Percentiles rank a stretch among this genome's conserved stretches.
These are phyloP conservation scores for Mormyrus hasselquistii DNA, from an alignment of 2,797 vertebrate species.

Conservation along the genomic window DNA sequence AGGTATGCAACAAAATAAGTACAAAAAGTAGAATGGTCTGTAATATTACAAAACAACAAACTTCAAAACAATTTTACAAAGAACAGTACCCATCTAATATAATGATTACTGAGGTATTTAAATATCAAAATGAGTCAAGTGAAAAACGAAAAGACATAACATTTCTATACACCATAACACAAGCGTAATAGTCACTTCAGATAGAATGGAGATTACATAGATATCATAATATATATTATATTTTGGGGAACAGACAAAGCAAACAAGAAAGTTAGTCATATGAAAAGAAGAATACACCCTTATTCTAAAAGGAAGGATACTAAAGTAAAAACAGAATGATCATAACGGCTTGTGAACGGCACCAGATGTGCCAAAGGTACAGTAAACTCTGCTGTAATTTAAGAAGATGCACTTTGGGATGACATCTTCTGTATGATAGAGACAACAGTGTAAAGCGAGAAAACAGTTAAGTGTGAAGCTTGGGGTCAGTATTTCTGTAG, in stretches of 20 bases:
- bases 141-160: neutral
- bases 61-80: neutral
- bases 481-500: neutral
- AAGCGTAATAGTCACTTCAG: neutral
- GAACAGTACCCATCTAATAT: neutral
- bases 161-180: neutral
- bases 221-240: neutral
- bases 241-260: neutral
- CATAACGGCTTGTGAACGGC: neutral
- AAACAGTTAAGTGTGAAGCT: neutral
- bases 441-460: neutral
- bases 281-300: neutral
- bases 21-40: neutral
- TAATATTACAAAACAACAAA: neutral
- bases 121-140: neutral
- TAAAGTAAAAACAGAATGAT: neutral
- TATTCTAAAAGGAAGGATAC: neutral
- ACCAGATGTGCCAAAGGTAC: neutral
- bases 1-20: neutral
- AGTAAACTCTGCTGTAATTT: neutral
- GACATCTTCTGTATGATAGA: neutral
- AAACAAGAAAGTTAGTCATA: neutral
- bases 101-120: neutral
- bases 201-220: neutral
- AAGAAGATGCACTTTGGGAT: neutral